phyloP scores from a whole-genome alignment of 2,113 vertebrate species.

The Prochilodus magdalenae region DNA sequence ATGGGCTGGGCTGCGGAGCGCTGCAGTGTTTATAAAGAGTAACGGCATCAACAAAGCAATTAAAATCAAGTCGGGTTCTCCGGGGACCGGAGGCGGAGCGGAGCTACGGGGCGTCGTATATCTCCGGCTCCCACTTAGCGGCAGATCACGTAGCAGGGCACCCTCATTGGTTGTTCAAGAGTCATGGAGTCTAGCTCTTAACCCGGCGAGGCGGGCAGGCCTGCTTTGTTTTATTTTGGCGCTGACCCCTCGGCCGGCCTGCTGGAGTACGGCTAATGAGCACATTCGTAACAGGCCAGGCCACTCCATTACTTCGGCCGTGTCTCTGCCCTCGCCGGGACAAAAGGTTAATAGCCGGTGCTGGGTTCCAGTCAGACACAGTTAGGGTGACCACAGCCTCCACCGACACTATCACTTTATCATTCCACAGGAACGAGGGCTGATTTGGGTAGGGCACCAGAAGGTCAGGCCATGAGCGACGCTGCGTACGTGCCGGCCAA shows the following conservation, averaged over 20 bases:
- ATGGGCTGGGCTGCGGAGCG: no score
- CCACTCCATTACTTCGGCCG: slow-evolving; percentile 9
- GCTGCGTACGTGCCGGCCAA: background rate
- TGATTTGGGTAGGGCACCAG: slow-evolving; percentile 49
- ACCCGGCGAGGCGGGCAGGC: background rate
- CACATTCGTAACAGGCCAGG: slow-evolving; percentile 35
- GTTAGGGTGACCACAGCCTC: slow-evolving; percentile 60
- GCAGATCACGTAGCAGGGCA: background rate
- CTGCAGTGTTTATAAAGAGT: background rate
- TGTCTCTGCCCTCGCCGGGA: slow-evolving; percentile 26
- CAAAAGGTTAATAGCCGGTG: slow-evolving; percentile 66
- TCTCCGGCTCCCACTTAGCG: background rate
- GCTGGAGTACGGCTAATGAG: slow-evolving; percentile 40
- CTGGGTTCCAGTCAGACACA: slow-evolving; percentile 52
- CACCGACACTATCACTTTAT: slow-evolving; percentile 29
- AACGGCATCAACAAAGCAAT: background rate
- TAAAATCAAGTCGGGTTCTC: background rate
- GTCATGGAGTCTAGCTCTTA: background rate
- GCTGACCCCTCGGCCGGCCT: background rate
- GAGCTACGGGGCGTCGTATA: background rate
- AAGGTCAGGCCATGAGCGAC: background rate
- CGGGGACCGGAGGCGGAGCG: background rate
- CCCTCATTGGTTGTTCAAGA: slow-evolving; percentile 3
- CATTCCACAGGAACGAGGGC: slow-evolving; percentile 35
- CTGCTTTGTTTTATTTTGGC: slow-evolving; percentile 2